Evolutionary conservation across 2,113 vertebrate genomes (phyloP), one percentile per base, ranked within the genome.

Genomic region (Gobio gobio): DNA sequence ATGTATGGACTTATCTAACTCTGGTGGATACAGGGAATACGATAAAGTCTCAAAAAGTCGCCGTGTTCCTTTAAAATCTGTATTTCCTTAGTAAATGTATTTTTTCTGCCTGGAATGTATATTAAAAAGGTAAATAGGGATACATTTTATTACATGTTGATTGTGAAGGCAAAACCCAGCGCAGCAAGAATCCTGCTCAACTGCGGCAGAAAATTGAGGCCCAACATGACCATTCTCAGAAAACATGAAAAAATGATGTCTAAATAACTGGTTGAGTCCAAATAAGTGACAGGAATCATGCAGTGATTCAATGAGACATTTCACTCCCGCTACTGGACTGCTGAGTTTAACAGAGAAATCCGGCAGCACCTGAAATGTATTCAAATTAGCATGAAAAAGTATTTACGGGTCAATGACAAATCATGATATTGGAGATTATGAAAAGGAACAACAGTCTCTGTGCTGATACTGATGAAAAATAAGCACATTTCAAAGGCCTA

Each of bases 241-340:
- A 80, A 80, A 66, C 40, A 47, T 66, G 9, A 29, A 80, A 36
- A 5, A 24, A 56, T 18, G 6, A 0, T 10, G 13, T 47, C 22
- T 66, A 81, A 82, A 82, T 82, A 49, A 70, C 29, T 8, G 47
- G 4, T 14, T 70, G 64, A 16, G 24, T 70, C 33, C 47, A 83
- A 61, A 82, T n/a, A 68, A 49, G 43, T 7, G 1, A n/a, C 79
- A 82, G 45, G 66, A 83, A 58, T 43, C 51, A 43, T 58, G 59
- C 36, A 51, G 47, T 33, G 29, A 56, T 83, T 83, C 26, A 82
- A 72, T 54, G 5, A 49, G 24, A 82, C 45, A 51, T 82, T 80
- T 80, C 29, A 63, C 10, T 45, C 36, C n/a, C 3, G 5, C 77
- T 43, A 49, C n/a, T 33, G 18, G 59, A 33, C 78, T 49, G 61